Base-by-base conservation (phyloP, 2,888 invertebrate genomes). In the Polietes domitor region DNA sequence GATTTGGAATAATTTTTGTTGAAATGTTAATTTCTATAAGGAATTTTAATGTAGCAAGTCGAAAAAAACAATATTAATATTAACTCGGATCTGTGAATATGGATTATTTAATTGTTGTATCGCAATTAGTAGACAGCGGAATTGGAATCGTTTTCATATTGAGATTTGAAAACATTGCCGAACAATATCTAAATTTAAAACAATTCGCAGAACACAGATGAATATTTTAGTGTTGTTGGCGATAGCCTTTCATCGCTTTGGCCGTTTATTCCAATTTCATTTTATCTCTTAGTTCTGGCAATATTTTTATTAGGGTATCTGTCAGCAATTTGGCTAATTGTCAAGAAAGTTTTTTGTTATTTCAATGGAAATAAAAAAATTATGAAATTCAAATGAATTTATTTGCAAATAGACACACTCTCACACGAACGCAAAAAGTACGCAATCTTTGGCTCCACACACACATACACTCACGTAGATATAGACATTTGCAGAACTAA, bases 301-400 rank as follows among this genome's bases (percentile, higher is more conserved):
- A 53, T 24, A 17, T 72, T 41, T 43, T 73, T 58, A 73, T 43
- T 73, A 43, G 55, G 17, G 50, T 70, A 61, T 76, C 76, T 75
- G 24, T 81, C 72, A 78, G 72, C 68, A 80, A 74, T 76, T 85
- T 85, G 85, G 82, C 82, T 78, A 78, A 78, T 80, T 83, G 72
- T 82, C 85, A 85, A 77, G 73, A 75, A 43, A 24, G 19, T 24
- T 19, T 10, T 58, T 58, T 1, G 19, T 68, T 12, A n/a, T 68
- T 41, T 21, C 15, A 4, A 2, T n/a, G n/a, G 47, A 47, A 47
- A n/a, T 80, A 73, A 77, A 70, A 17, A 55, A 72, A 80, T 26
- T 41, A 24, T 61, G 10, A 43, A 61, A 61, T 43, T 9, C 19
- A 19, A 12, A 12, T 24, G 24, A 37, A 72, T 55, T 21, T 37